Percentiles rank a stretch among this genome's conserved stretches.
Evolutionary conservation across 2,797 vertebrate genomes (phyloP).

Genomic region (Danio aesculapii): DNA sequence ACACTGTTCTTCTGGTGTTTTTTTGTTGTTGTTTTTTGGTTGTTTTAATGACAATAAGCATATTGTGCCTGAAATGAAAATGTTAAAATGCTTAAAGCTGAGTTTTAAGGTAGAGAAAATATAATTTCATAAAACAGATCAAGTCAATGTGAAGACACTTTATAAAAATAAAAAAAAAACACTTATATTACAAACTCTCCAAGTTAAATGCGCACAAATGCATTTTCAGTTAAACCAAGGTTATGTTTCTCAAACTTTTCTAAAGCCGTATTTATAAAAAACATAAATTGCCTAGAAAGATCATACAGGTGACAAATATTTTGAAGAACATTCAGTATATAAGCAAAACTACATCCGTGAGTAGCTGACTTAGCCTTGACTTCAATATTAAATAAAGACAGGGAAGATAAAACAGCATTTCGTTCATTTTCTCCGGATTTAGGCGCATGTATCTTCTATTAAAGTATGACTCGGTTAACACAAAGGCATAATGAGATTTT

Average conservation of each 20-base stretch:
- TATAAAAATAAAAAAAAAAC: background rate
- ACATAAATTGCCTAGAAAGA: background rate
- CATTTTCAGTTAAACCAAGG: background rate
- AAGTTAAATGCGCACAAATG: background rate
- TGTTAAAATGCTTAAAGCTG: too few species aligned
- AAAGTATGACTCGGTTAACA: slow-evolving; percentile 10
- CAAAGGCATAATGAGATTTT: slow-evolving; percentile 21
- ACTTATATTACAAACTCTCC: background rate
- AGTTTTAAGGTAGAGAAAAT: too few species aligned
- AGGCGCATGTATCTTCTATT: slow-evolving; percentile 14
- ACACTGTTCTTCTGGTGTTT: too few species aligned
- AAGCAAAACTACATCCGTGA: background rate
- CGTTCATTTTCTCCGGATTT: background rate
- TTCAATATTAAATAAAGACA: slow-evolving; percentile 36
- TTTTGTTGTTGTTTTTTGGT: too few species aligned
- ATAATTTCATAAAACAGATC: background rate
- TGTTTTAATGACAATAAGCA: too few species aligned
- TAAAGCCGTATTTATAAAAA: background rate
- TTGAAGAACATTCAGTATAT: background rate
- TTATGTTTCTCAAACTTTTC: background rate
- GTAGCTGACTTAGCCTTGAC: slow-evolving; percentile 36
- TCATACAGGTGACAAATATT: background rate
- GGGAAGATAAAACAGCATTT: slow-evolving; percentile 21
- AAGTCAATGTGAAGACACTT: background rate
- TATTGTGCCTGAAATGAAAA: too few species aligned